phyloP scores from a whole-genome alignment of 2,113 vertebrate species.

The Spea bombifrons region DNA sequence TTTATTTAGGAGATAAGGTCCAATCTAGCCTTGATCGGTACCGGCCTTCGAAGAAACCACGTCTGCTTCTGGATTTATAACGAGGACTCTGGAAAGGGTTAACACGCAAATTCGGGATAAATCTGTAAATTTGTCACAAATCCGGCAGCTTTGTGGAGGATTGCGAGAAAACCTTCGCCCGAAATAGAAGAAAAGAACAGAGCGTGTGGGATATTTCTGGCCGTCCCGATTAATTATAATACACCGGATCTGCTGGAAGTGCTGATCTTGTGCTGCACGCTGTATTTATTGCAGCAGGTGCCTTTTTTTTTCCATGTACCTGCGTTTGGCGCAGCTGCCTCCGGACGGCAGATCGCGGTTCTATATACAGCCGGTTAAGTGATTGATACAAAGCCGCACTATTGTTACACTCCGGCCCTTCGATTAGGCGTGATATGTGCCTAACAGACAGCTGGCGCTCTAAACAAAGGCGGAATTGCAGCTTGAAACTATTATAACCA shows the following conservation, averaged over 20 bases:
- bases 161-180: slow-evolving; percentile 6
- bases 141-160: slow-evolving; percentile 14
- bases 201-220: slow-evolving; percentile 37
- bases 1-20: too few species aligned
- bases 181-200: slow-evolving; percentile 42
- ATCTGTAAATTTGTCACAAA: too few species aligned
- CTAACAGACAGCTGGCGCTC: too few species aligned
- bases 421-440: too few species aligned
- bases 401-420: too few species aligned
- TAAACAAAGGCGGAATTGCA: too few species aligned
- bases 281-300: slow-evolving; percentile 4
- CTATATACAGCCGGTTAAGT: neutral
- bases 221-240: slow-evolving; percentile 25
- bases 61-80: too few species aligned
- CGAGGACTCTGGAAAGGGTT: too few species aligned
- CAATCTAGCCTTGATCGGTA: too few species aligned
- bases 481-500: too few species aligned
- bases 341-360: neutral
- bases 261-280: neutral
- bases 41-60: too few species aligned
- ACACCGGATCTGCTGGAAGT: slow-evolving; percentile 2
- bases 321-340: slow-evolving; percentile 6
- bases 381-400: neutral
- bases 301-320: neutral
- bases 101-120: too few species aligned